A percentile compares a stretch with the other conserved stretches of the same genome.
Evolutionary conservation across 2,113 vertebrate genomes (phyloP).

Genomic region (Phylloscopus trochiloides): DNA sequence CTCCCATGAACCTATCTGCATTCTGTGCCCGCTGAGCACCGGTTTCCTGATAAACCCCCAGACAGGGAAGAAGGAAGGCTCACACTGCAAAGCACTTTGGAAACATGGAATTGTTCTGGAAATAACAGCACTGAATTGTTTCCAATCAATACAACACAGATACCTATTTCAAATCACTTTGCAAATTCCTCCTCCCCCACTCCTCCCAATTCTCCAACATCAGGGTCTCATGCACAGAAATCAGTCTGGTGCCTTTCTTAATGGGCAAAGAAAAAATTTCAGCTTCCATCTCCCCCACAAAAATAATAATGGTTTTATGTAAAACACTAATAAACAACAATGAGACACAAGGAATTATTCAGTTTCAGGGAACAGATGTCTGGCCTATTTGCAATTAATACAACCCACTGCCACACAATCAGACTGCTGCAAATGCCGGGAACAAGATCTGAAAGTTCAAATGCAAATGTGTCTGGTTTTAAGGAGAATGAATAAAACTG

Average conservation of each 20-base stretch:
- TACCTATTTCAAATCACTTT: background rate
- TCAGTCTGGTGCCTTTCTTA: background rate
- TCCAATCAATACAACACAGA: background rate
- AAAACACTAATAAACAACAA: constrained; percentile 61
- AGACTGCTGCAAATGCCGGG: constrained; percentile 67
- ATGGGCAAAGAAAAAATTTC: background rate
- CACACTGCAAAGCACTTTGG: background rate
- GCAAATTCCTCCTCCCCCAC: fast-evolving
- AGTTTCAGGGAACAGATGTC: constrained; percentile 68
- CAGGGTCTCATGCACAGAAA: background rate
- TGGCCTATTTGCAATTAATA: constrained; percentile 71
- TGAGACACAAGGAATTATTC: constrained; percentile 42
- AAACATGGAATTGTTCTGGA: background rate
- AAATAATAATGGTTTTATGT: background rate
- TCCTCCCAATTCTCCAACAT: background rate
- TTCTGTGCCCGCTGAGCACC: fast-evolving
- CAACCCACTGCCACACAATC: constrained; percentile 67
- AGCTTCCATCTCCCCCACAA: background rate
- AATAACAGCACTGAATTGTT: background rate
- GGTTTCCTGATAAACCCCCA: fast-evolving
- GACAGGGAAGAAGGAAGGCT: fast-evolving
- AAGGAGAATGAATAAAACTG: constrained; percentile 61
- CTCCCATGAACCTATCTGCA: background rate
- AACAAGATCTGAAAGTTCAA: constrained; percentile 70
- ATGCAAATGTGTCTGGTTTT: constrained; percentile 66